phyloP scores from a whole-genome alignment of 2,888 invertebrate genomes.

The Nebria brevicollis region DNA sequence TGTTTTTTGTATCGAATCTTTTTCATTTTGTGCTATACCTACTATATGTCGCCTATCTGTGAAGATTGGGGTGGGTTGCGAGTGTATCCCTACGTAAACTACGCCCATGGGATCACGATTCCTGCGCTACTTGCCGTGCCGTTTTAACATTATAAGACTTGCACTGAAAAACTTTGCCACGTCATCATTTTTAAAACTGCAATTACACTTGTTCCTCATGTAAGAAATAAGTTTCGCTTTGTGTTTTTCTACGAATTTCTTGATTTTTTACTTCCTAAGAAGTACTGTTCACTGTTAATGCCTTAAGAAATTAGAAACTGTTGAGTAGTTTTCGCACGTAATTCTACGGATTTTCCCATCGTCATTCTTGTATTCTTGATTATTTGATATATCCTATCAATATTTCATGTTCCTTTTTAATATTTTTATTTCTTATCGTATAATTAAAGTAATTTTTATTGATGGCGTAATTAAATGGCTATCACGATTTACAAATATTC shows the following conservation, averaged over 20 bases:
- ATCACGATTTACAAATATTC: too few species aligned
- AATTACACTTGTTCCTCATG: constrained; percentile 28
- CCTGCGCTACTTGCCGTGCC: not conserved
- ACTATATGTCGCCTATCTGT: not conserved
- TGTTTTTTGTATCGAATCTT: constrained; percentile 33
- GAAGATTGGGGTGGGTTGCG: not conserved
- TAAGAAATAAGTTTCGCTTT: not conserved
- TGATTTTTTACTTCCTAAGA: not conserved
- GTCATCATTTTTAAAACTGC: constrained; percentile 35
- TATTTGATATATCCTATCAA: too few species aligned
- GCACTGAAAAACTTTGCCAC: constrained; percentile 21
- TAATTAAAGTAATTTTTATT: too few species aligned
- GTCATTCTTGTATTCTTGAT: not conserved
- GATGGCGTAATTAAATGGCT: too few species aligned
- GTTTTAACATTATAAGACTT: not conserved
- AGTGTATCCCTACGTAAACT: constrained; percentile 31
- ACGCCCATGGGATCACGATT: constrained; percentile 24
- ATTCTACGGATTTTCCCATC: not conserved
- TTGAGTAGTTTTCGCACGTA: not conserved
- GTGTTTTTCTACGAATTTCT: not conserved
- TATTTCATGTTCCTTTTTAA: too few species aligned
- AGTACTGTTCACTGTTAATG: not conserved
- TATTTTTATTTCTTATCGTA: too few species aligned
- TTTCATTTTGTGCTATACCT: not conserved
- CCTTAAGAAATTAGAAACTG: not conserved